Percentiles rank a stretch among this genome's conserved stretches.
These are phyloP conservation scores for Nephrocerus scutellatus DNA, from an alignment of 2,888 invertebrate genomes.

Conservation along the genomic window DNA sequence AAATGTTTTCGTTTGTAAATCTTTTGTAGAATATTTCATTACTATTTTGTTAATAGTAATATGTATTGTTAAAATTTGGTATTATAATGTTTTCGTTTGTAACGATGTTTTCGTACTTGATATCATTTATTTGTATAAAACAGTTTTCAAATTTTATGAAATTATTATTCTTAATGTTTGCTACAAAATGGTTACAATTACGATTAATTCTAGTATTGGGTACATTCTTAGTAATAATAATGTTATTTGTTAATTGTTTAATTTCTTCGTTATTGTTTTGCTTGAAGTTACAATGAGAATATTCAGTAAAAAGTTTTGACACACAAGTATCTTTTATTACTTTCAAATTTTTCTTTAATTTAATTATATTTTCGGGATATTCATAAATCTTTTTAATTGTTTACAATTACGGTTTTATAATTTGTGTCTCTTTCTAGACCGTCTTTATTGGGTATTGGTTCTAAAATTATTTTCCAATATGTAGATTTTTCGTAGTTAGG, in stretches of 20 bases:
- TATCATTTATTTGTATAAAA: too few relatives aligned
- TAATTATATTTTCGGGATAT: too few relatives aligned
- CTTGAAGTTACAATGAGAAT: neutral
- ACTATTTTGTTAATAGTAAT: neutral
- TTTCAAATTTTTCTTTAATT: slow-evolving; percentile 3
- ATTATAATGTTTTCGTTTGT: neutral
- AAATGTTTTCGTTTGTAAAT: too few relatives aligned
- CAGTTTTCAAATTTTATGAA: slow-evolving; percentile 5
- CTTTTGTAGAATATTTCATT: too few relatives aligned
- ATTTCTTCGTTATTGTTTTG: slow-evolving; percentile 1
- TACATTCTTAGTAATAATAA: slow-evolving; percentile 5
- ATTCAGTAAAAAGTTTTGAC: neutral
- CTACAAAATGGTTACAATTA: slow-evolving; percentile 1
- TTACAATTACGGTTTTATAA: too few relatives aligned
- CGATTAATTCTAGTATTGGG: neutral
- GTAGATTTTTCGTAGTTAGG: slow-evolving; percentile 10
- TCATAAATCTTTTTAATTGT: too few relatives aligned
- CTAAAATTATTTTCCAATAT: slow-evolving; percentile 9
- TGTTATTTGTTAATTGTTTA: slow-evolving; percentile 1
- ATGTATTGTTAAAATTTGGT: slow-evolving; percentile 2
- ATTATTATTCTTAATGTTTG: neutral
- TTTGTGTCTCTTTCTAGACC: slow-evolving; percentile 11
- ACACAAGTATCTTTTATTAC: neutral
- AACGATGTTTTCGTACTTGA: neutral
- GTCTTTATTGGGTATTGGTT: slow-evolving; percentile 14